phyloP scores from a whole-genome alignment of 2,797 vertebrate species.

The Myotis daubentonii region DNA sequence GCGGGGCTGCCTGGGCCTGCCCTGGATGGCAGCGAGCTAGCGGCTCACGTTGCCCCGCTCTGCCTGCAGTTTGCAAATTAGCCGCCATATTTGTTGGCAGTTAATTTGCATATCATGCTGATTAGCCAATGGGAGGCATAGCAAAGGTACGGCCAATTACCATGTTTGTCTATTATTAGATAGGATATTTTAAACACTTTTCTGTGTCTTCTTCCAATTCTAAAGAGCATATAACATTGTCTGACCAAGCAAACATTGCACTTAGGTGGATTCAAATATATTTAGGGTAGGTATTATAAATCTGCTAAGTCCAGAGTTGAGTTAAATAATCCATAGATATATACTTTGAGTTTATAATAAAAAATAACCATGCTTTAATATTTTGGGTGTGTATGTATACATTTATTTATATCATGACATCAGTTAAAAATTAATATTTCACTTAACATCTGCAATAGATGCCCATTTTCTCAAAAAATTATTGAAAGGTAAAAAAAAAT shows the following conservation, averaged over 20 bases:
- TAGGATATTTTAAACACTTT: slow-evolving; percentile 21
- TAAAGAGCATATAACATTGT: background rate
- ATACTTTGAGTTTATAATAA: background rate
- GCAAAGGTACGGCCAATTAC: too few species aligned
- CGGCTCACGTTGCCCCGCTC: too few species aligned
- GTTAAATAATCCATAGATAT: slow-evolving; percentile 2
- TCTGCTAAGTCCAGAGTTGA: background rate
- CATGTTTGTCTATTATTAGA: too few species aligned
- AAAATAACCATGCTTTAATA: background rate
- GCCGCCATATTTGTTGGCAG: too few species aligned
- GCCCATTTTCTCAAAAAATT: background rate
- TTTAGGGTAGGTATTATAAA: background rate
- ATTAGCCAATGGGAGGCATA: too few species aligned
- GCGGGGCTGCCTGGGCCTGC: too few species aligned
- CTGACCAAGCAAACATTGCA: background rate
- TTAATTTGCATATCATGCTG: too few species aligned
- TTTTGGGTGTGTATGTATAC: background rate
- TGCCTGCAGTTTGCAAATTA: too few species aligned
- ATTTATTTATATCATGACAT: background rate
- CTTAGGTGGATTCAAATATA: background rate
- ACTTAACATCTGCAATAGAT: slow-evolving; percentile 8
- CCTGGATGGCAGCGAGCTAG: too few species aligned
- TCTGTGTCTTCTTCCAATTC: background rate
- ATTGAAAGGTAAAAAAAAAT: background rate
- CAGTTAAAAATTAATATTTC: slow-evolving; percentile 36